Base-by-base conservation (phyloP, 2,888 invertebrate species). In the Cheilosia grossa region DNA sequence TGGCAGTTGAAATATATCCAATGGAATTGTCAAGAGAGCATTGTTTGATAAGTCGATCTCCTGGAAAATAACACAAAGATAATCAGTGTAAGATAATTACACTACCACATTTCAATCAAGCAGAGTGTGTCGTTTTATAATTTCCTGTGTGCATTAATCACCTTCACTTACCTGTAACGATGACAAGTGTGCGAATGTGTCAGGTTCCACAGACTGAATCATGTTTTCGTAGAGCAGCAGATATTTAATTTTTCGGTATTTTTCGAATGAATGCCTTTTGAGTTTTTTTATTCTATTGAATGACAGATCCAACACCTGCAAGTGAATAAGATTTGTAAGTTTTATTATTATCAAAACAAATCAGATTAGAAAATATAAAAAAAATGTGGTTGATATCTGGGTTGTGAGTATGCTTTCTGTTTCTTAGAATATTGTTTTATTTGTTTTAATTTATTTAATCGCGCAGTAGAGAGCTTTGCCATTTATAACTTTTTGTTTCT, bases 1-100 rank as follows among this genome's bases (percentile, higher is more conserved):
- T 0, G 94, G 94, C 86, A 95, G 88, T 75, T 93, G 93, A 58
- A 95, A 90, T 61, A 92, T 83, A 79, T 92, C 92, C 87, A 90
- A 69, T 63, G 92, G 92, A 87, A 92, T 91, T 42, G 91, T 90
- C 69, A 89, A 88, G 3, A 92, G 88, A 15, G 89, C 91, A 90
- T 92, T 92, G 87, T 90, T 91, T 42, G 92, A 92, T 66, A 92
- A 89, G 89, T 92, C 92, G 24, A 92, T 90, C 89, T 92, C 92
- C 91, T 92, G 88, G n/a, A 67, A 80, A 69, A 56, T 19, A 6
- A 66, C 47, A 47, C 24, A 66, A 5, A 42, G 13, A 21, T 2
- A 54, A 21, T 51, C 51, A 24, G 24, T n/a, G 24, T n/a, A 15
- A 58, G 4, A 21, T 9, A 49, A 21, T 49, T 19, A 67, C 21